Conservation (phyloP, 1,140 invertebrate species). For the Cherax quadricarinatus region DNA sequence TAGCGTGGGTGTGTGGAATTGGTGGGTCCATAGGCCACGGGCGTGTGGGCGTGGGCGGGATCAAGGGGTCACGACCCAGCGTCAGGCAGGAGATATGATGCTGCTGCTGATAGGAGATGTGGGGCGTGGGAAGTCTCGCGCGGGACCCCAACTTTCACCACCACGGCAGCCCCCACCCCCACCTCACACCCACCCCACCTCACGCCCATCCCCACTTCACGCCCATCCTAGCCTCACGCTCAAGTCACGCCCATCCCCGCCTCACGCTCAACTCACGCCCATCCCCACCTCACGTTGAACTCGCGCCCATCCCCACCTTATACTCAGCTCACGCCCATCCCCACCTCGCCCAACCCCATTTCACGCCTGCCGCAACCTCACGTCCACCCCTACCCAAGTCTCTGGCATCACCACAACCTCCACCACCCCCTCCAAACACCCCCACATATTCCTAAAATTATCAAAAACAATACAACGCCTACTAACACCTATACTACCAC, state of each 20-base stretch:
- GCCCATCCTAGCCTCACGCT: neutral
- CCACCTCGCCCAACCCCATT: no score
- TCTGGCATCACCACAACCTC: neutral
- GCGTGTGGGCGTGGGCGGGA: slow-evolving; percentile 11
- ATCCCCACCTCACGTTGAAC: neutral
- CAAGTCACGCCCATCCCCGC: no score
- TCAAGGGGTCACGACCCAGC: neutral
- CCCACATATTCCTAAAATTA: no score
- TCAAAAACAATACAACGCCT: no score
- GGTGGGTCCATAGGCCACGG: neutral
- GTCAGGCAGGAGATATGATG: slow-evolving; percentile 24
- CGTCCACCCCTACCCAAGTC: neutral
- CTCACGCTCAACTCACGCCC: neutral
- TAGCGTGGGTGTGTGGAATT: neutral
- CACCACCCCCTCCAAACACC: neutral
- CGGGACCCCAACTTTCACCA: slow-evolving; percentile 9
- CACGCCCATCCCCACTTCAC: slow-evolving; percentile 3
- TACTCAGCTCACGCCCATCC: neutral
- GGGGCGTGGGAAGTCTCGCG: slow-evolving; percentile 12
- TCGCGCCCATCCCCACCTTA: slow-evolving; percentile 1
- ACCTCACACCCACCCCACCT: slow-evolving; percentile 9
- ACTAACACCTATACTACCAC: no score
- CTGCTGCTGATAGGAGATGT: slow-evolving; percentile 28
- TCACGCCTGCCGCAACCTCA: no score
- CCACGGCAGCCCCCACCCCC: neutral